Evolutionary conservation across 92 coral and sea anemone species (phyloP).

Genomic region (Paramuricea clavata): DNA sequence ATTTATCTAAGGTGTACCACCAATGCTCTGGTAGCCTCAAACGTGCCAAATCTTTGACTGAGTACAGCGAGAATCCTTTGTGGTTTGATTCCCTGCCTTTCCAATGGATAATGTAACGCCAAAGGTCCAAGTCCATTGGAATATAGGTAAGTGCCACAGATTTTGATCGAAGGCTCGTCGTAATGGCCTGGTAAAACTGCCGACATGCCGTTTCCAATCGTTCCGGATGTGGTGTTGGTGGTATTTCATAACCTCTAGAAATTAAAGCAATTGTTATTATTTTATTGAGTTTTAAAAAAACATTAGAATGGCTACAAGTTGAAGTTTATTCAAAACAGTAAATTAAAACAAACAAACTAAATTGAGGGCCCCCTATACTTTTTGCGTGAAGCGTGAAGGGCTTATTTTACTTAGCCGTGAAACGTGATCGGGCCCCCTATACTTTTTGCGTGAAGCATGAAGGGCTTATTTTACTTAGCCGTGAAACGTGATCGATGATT

Average conservation of each 20-base stretch:
- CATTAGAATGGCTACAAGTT: neutral
- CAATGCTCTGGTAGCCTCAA: neutral
- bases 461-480: too few species aligned
- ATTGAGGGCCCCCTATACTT: too few species aligned
- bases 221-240: neutral
- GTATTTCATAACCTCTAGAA: slow-evolving; percentile 23
- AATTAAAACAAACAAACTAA: too few species aligned
- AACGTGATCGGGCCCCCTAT: too few species aligned
- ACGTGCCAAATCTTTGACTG: neutral
- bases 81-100: neutral
- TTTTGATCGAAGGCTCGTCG: neutral
- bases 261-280: too few species aligned
- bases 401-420: too few species aligned
- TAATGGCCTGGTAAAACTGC: neutral
- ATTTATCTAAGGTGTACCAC: neutral
- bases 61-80: neutral
- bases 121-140: too few species aligned
- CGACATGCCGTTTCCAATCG: neutral
- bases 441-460: too few species aligned
- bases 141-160: neutral
- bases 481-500: too few species aligned
- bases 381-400: too few species aligned
- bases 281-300: too few species aligned
- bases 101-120: neutral
- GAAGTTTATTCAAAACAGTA: too few species aligned